Conservation (phyloP, 2,888 invertebrate genomes). For the Drosophila trichaetosa region DNA sequence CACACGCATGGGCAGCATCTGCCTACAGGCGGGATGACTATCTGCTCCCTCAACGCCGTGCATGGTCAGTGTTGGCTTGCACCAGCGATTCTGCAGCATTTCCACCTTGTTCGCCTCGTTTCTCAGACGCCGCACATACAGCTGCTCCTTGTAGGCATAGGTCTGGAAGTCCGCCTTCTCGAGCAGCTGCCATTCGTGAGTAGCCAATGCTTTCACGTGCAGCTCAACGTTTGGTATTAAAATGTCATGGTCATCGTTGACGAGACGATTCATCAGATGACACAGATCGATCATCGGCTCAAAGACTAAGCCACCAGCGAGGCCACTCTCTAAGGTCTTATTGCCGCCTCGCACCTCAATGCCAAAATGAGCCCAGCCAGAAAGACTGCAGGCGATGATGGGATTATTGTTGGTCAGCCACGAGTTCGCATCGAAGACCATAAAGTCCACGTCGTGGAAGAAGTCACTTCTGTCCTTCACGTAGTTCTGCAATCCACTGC, state of each 20-base stretch:
- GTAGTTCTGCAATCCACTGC: slow-evolving; percentile 34
- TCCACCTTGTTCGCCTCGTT: slow-evolving; percentile 34
- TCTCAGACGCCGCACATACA: slow-evolving; percentile 39
- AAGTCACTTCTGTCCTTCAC: slow-evolving; percentile 15
- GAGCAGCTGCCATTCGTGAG: slow-evolving; percentile 43
- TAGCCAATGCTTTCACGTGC: slow-evolving; percentile 1
- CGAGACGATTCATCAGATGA: slow-evolving; percentile 49
- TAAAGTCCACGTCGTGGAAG: slow-evolving; percentile 50
- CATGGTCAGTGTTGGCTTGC: slow-evolving; percentile 46
- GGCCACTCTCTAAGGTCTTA: slow-evolving; percentile 47
- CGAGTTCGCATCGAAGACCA: slow-evolving; percentile 47
- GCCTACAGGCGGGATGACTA: slow-evolving; percentile 5
- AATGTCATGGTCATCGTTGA: slow-evolving; percentile 25
- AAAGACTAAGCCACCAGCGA: slow-evolving; percentile 50
- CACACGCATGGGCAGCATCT: slow-evolving; percentile 44
- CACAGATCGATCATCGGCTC: slow-evolving; percentile 63
- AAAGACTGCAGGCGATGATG: slow-evolving; percentile 45
- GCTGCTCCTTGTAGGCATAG: slow-evolving; percentile 43
- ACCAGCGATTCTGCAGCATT: slow-evolving; percentile 52
- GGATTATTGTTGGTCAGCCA: slow-evolving; percentile 42
- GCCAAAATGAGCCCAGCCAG: slow-evolving; percentile 54
- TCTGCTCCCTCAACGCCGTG: slow-evolving; percentile 57
- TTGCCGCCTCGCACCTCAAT: slow-evolving; percentile 39
- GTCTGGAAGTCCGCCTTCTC: slow-evolving; percentile 37
- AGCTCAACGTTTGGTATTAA: slow-evolving; percentile 19